Percentiles rank a stretch among this genome's conserved stretches.
Evolutionary conservation across 2,888 invertebrate genomes (phyloP).

Genomic region (Didymodactylos carnosus): DNA sequence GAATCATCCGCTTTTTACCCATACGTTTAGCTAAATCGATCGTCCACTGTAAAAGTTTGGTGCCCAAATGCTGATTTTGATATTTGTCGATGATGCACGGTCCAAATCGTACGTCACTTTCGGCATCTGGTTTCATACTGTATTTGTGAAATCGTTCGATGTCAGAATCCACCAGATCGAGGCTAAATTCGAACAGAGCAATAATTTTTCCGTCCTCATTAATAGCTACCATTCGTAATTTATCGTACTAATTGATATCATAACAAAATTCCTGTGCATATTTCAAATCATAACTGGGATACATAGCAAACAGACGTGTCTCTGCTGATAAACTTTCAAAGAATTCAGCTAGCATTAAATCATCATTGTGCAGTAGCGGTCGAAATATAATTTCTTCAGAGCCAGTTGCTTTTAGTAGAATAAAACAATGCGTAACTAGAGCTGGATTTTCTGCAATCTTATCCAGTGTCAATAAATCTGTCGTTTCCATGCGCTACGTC

Average conservation of each 20-base stretch:
- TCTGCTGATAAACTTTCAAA: neutral
- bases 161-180: neutral
- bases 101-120: neutral
- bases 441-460: too few species aligned
- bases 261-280: neutral
- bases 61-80: neutral
- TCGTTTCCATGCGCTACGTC: too few species aligned
- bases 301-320: neutral
- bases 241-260: neutral
- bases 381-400: neutral
- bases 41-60: neutral
- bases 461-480: too few species aligned
- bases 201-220: neutral
- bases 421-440: too few species aligned
- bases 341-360: neutral
- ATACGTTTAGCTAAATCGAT: neutral
- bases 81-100: neutral
- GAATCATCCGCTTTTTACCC: neutral
- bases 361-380: neutral
- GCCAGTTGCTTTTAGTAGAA: too few species aligned
- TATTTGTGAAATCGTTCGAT: neutral
- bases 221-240: neutral
- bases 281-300: neutral
- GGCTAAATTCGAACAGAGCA: neutral
- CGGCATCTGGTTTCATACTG: neutral